Evolutionary conservation across 2,797 vertebrate genomes (phyloP), one percentile per base, ranked within the genome.

Genomic region (Semaprochilodus insignis): DNA sequence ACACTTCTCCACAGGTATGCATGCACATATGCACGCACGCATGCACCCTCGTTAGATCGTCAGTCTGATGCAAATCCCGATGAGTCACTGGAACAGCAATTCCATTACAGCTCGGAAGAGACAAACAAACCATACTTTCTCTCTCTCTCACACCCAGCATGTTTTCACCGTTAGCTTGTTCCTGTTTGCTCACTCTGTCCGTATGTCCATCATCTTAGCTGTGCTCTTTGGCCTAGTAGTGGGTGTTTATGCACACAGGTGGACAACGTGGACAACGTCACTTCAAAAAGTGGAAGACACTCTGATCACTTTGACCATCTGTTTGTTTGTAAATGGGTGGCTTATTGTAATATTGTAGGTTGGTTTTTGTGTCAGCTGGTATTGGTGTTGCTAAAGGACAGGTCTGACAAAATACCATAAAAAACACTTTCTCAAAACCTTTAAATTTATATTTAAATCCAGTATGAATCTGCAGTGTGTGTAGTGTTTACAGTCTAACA

Each of bases 31-130:
- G 27, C 21, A 55, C 80, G 59, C 78, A 84, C 74, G 70, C 66
- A 67, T 52, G 63, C 66, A 65, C 71, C 72, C 69, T 65, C 57
- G 67, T 55, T 65, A n/a, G 34, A 25, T 44, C 60, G 16, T 23
- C 31, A 4, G n/a, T 40, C 40, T 82, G 67, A 83, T 83, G 74
- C 78, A 55, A 62, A 63, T 81, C 78, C 78, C 72, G 60, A 62
- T 80, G 83, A 82, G 76, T 83, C 81, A 80, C 60, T 81, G 62
- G 60, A 85, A 85, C 81, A 83, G 72, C 67, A 70, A 65, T 85
- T 81, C 73, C 82, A 82, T 81, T 84, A 88, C 81, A 82, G 78
- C 69, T 36, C 74, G 70, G 65, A 80, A 74, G 86, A 44, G 66
- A 85, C 82, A 83, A 83, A 27, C 60, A 62, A 62, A 27, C 60